phyloP scores from a whole-genome alignment of 2,888 invertebrate genomes.

The Rugalucina vietnamica region DNA sequence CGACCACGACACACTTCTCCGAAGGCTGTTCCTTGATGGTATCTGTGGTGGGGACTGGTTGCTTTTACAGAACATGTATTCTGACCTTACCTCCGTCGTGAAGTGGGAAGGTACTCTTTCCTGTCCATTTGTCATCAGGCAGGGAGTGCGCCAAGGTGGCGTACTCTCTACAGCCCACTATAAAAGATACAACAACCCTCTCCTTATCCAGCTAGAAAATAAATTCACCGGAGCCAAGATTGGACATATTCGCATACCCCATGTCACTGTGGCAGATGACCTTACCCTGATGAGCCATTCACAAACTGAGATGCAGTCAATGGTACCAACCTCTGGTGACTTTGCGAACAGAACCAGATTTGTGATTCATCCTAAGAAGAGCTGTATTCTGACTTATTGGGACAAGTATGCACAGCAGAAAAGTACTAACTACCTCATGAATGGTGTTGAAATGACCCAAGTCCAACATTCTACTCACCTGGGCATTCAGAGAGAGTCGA shows the following conservation, averaged over 20 bases:
- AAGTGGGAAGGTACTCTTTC: neutral
- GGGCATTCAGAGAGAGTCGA: too few species aligned
- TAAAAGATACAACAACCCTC: neutral
- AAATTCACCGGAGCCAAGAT: neutral
- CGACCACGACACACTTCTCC: neutral
- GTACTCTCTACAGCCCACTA: constrained; percentile 9
- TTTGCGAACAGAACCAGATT: neutral
- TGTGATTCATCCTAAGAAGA: neutral
- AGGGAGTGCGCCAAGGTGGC: neutral
- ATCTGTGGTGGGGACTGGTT: neutral
- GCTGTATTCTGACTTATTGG: neutral
- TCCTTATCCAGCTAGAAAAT: neutral
- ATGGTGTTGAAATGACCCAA: too few species aligned
- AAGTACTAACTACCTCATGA: too few species aligned
- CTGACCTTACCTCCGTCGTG: neutral
- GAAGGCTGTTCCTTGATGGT: neutral
- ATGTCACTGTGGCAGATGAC: neutral
- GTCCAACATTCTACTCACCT: too few species aligned
- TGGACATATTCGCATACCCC: neutral
- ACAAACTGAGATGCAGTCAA: neutral
- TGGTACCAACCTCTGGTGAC: neutral
- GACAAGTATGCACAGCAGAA: too few species aligned
- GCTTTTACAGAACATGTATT: neutral
- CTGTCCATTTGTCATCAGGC: neutral
- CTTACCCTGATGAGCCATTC: neutral